A percentile compares a stretch with the other conserved stretches of the same genome.
phyloP scores from a whole-genome alignment of 2,797 vertebrate genomes.

The Gymnocypris eckloni region DNA sequence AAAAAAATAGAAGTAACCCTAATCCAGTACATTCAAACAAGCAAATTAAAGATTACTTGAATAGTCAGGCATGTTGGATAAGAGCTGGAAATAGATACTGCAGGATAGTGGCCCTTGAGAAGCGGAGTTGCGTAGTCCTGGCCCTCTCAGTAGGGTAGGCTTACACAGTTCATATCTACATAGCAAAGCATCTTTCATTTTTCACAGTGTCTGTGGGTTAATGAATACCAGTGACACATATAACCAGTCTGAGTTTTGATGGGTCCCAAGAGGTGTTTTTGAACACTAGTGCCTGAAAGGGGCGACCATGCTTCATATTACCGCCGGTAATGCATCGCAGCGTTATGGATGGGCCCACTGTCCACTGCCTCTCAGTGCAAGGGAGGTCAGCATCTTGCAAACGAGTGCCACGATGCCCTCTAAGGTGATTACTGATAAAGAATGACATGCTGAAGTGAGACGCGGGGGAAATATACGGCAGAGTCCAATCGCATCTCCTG shows the following conservation, averaged over 20 bases:
- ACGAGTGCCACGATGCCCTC: conserved; percentile 65
- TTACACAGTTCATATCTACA: conserved; percentile 29
- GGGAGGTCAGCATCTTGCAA: conserved; percentile 70
- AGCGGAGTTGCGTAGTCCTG: neutral
- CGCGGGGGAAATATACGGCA: conserved; percentile 67
- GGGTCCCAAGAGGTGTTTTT: conserved; percentile 42
- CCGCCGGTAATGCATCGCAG: conserved; percentile 56
- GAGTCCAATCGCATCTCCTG: conserved; percentile 66
- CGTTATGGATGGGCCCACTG: conserved; percentile 70
- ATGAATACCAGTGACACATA: conserved; percentile 25
- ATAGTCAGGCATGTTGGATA: neutral
- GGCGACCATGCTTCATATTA: conserved; percentile 41
- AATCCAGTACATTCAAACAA: neutral
- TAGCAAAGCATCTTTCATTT: conserved; percentile 23
- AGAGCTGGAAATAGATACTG: neutral
- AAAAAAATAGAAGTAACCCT: neutral
- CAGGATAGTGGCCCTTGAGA: neutral
- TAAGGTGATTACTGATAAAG: conserved; percentile 80
- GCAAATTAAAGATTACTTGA: neutral
- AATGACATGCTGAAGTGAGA: conserved; percentile 70
- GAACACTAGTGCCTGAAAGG: conserved; percentile 20
- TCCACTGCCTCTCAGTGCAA: conserved; percentile 65
- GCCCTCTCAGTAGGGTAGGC: neutral
- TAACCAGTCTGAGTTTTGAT: conserved; percentile 31
- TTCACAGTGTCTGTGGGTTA: neutral